Base-by-base conservation (phyloP, 2,888 invertebrate genomes). In the Sinelater perroti region DNA sequence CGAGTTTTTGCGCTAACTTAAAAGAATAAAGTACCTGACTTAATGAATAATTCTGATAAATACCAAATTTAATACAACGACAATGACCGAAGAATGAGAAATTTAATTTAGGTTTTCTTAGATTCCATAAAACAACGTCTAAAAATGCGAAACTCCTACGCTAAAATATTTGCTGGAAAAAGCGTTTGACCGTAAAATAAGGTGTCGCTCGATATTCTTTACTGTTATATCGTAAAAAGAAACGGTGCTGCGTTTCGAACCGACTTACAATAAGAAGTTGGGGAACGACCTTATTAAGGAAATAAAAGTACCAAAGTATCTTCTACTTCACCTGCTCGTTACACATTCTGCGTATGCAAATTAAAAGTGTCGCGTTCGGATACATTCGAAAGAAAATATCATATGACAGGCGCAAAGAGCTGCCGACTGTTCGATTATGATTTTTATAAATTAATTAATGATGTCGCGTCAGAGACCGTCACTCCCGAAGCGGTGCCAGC, bases 381-480 rank as follows among this genome's bases (percentile, higher is more conserved):
- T 53, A 45, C 21, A 49, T 59, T 54, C 21, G 30, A 20, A 53
- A 54, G 28, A 54, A 35, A 53, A 59, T 59, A 35, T 36, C 30
- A 59, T 59, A 51, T 51, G 59, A 59, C 59, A 59, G 38, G 49
- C 36, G 56, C 51, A 56, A 49, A 56, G 44, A 60, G 56, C 62
- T 56, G 53, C 56, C 62, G 59, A 53, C 58, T 18, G 51, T 59
- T 56, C 44, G 59, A 62, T 62, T 62, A 62, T 52, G 45, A 62
- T 62, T 62, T 62, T 60, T 62, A 62, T 62, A 60, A 62, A 62
- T 62, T 62, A 62, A 62, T 62, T 62, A 62, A 62, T 60, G 56
- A 60, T 60, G 56, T 60, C 60, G 56, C 53, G 45, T 54, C 54
- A 49, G 31, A 28, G 38, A 59, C 47, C 49, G 59, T 61, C 61